Conservation (phyloP, 2,113 vertebrate species). For the Stercorarius parasiticus region DNA sequence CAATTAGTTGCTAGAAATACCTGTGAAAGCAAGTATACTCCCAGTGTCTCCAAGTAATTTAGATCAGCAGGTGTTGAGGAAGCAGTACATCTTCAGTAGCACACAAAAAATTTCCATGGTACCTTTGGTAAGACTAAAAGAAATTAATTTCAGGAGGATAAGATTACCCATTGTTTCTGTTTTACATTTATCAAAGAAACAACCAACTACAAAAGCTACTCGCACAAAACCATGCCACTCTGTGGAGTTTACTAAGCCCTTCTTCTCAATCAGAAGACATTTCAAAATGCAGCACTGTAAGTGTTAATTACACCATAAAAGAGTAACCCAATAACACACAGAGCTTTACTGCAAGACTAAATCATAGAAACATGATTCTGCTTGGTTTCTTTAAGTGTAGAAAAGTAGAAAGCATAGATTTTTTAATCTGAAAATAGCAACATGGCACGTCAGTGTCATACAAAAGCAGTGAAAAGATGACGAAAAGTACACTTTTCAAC, state of each 20-base stretch:
- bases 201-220: background rate
- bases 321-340: background rate
- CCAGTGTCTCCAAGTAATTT: slow-evolving; percentile 69
- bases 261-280: background rate
- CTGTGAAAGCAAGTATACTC: slow-evolving; percentile 56
- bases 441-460: background rate
- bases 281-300: background rate
- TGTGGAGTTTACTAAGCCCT: background rate
- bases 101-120: background rate
- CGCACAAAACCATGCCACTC: background rate
- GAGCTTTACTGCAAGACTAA: background rate
- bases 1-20: slow-evolving; percentile 67
- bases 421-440: background rate
- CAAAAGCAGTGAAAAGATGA: background rate
- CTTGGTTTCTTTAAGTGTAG: background rate
- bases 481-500: background rate
- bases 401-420: background rate
- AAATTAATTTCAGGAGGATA: slow-evolving; percentile 7
- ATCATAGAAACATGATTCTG: background rate
- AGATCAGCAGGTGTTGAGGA: slow-evolving; percentile 50
- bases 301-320: background rate
- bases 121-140: background rate
- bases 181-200: background rate
- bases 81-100: background rate
- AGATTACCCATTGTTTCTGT: background rate